A percentile compares a stretch with the other conserved stretches of the same genome.
phyloP scores from a whole-genome alignment of 2,888 invertebrate genomes.

The Scelioninae gen. 1 region DNA sequence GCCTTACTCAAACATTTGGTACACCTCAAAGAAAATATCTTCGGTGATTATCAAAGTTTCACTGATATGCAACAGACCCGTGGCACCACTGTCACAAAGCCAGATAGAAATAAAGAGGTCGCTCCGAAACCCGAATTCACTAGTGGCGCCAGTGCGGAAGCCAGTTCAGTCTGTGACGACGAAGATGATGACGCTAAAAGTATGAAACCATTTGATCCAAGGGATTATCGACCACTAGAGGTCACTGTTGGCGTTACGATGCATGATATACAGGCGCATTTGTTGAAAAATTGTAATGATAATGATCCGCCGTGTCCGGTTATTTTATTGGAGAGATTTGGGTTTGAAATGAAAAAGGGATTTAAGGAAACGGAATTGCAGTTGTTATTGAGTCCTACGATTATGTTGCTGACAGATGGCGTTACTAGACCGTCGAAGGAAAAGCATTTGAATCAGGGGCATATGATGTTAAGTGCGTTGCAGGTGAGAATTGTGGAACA shows the following conservation, averaged over 20 bases:
- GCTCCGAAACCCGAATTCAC: constrained; percentile 79
- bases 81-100: constrained; percentile 83
- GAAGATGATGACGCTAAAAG: constrained; percentile 88
- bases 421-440: constrained; percentile 89
- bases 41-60: constrained; percentile 97
- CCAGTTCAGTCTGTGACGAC: constrained; percentile 83
- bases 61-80: constrained; percentile 93
- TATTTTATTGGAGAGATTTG: constrained; percentile 94
- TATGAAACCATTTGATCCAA: constrained; percentile 90
- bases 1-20: constrained; percentile 95
- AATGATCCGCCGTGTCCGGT: constrained; percentile 96
- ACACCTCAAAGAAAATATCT: constrained; percentile 97
- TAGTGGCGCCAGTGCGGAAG: constrained; percentile 82
- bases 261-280: constrained; percentile 97
- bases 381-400: constrained; percentile 93
- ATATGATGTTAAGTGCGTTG: constrained; percentile 91
- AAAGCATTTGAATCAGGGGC: constrained; percentile 92
- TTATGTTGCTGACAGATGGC: constrained; percentile 91
- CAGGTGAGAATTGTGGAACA: too few species aligned
- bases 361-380: constrained; percentile 97
- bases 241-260: constrained; percentile 96
- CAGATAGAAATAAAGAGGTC: constrained; percentile 79
- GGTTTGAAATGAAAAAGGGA: constrained; percentile 98
- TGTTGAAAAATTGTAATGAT: constrained; percentile 95
- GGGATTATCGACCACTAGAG: constrained; percentile 94